Conservation (phyloP, 2,113 vertebrate species). For the Salminus brasiliensis region DNA sequence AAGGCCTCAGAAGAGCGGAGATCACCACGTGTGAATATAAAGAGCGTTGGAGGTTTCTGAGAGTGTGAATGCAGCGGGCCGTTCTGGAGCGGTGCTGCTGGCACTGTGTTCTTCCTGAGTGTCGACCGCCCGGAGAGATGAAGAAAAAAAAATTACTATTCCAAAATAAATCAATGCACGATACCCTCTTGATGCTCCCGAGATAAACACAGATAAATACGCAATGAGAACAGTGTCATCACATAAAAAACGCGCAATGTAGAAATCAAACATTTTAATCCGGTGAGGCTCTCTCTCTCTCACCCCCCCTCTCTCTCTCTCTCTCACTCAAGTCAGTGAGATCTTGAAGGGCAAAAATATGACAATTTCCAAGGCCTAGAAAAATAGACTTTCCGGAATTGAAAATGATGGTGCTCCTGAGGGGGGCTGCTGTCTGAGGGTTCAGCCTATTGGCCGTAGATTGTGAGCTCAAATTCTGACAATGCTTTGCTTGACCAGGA, state of each 20-base stretch:
- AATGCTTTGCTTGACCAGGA: too few species aligned
- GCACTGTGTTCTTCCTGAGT: constrained; percentile 2
- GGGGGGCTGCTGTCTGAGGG: too few species aligned
- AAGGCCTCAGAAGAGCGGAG: constrained; percentile 40
- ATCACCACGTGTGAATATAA: constrained; percentile 56
- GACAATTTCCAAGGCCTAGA: background rate
- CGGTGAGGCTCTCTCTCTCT: background rate
- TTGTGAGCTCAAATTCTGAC: background rate
- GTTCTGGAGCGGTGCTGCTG: constrained; percentile 9
- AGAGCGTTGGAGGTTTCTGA: constrained; percentile 56
- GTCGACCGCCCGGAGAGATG: constrained; percentile 27
- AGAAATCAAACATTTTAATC: constrained; percentile 8
- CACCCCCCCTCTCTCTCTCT: background rate
- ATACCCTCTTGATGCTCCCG: constrained; percentile 7
- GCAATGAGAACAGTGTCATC: background rate
- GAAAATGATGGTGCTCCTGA: background rate
- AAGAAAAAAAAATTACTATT: constrained; percentile 38
- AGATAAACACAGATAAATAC: constrained; percentile 9
- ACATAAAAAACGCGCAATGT: background rate
- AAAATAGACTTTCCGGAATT: background rate
- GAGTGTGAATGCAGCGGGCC: constrained; percentile 31
- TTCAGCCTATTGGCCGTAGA: too few species aligned
- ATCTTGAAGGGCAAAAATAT: background rate
- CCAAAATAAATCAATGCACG: constrained; percentile 32
- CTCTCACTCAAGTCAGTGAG: background rate